Base-by-base conservation (phyloP, 2,888 invertebrate genomes). In the Melieria crassipennis region DNA sequence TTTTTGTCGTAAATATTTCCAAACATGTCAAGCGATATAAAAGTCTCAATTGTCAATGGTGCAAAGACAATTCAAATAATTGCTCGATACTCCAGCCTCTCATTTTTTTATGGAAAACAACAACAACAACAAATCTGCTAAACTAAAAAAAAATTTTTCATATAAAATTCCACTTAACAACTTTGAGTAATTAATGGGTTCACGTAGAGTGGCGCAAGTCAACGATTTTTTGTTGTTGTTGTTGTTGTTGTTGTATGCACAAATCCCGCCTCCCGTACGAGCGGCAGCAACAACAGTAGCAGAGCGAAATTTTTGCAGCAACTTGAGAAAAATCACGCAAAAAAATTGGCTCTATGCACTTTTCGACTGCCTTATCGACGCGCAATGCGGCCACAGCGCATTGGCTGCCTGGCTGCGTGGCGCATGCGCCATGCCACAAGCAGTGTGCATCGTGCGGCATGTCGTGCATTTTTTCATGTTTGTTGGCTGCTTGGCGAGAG, bases 301-400 rank as follows among this genome's bases (percentile, higher is more conserved):
- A 63, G 30, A 5, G 48, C 11, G 9, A 47, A 63, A 7, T 47
- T 30, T 30, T 30, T 30, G 30, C 30, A 7, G 16, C 10, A 62
- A 45, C 13, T 42, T 42, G 5, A 62, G 45, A 62, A 62, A 62
- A 13, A 13, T 58, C 16, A 61, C 11, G 46, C n/a, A 65, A 55
- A 30, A 30, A 64, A 50, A 68, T 68, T 68, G 65, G 65, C 64
- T 69, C 60, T 65, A 69, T 65, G 60, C 67, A 56, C 65, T 71
- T 64, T 64, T n/a, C 50, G 42, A 46, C 63, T 46, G n/a, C 30
- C 47, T 13, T 46, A 46, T 7, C 63, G 48, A 13, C 16, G 30
- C 30, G 30, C 3, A 30, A 30, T 30, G 30, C 30, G 2, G 30
- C 30, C 1, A 46, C 62, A 62, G 10, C 45, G 57, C 60, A 65